Base-by-base conservation (phyloP, 2,888 invertebrate genomes). In the Eucera pruinosa region DNA sequence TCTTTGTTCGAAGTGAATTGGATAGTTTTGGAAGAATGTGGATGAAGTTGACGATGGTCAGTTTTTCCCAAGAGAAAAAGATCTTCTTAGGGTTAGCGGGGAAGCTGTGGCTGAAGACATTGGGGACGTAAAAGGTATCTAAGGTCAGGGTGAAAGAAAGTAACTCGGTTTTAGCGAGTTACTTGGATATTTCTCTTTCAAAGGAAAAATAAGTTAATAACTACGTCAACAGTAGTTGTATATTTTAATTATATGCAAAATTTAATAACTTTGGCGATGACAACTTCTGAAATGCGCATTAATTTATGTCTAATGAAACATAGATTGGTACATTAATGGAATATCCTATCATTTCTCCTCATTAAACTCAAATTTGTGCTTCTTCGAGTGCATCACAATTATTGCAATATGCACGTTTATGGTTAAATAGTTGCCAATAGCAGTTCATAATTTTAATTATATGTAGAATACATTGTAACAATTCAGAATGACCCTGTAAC, bases 21-120 rank as follows among this genome's bases (percentile, higher is more conserved):
- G n/a, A n/a, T n/a, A 6, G 30, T 18, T 30, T 18, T 1, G 4
- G 2, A n/a, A 11, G 25, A 57, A 13, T 41, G 41, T 27, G 5
- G 23, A 5, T 7, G 7, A 41, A 11, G 4, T 65, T 65, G 64
- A 23, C 20, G 20, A 3, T 33, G 64, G 52, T 65, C 54, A 64
- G 52, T 41, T 64, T 30, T 43, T 27, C 36, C 11, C 36, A 11
- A n/a, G 30, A 30, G n/a, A 15, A 30, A n/a, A 43, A 18, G 23
- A 39, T 25, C 30, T 25, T 41, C 9, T 13, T n/a, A n/a, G n/a
- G n/a, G 27, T 52, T 64, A 41, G 39, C 11, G 64, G 18, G 25
- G 4, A 62, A 62, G 50, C 27, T 52, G 18, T 23, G 30, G 41
- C 15, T 11, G 20, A 52, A 30, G 64, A 52, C n/a, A 20, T 41